Evolutionary conservation across 2,113 vertebrate species (phyloP), one percentile per base, ranked within the genome.

Genomic region (Brevimyrus niger): DNA sequence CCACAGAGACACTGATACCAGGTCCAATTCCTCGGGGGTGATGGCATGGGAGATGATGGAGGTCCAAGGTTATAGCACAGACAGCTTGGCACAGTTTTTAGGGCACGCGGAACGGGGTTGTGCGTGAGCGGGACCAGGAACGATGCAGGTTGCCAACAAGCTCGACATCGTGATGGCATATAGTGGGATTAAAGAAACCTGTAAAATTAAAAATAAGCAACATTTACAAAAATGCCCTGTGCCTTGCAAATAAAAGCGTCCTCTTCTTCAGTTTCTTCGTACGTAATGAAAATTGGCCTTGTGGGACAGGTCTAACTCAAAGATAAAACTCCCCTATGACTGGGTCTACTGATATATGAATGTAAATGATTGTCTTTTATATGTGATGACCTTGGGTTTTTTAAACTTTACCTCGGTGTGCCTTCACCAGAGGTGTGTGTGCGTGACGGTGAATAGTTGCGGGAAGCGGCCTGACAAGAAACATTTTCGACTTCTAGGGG

Each of bases 311-410:
- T 93, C 92, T 92, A 89, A 93, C 91, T 90, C 91, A 65, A 93
- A 93, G 91, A 94, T 91, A 92, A 92, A 91, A 89, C 88, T 47
- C 90, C 89, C 50, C 90, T 51, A 73, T 15, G 35, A 86, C 42
- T 46, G 53, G 42, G 80, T 69, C 50, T 46, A 19, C 48, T 93
- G 94, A 94, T 94, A 94, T 91, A 93, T 94, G 92, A 94, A 94
- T 93, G 92, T 91, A 92, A 92, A 95, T 93, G 91, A 93, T 94
- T 88, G 46, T 92, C 92, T 91, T 89, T 51, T 84, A 90, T 92
- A 91, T 91, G 90, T 91, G 89, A 69, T 93, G 93, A 91, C 94
- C 94, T 94, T 94, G 91, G 93, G 91, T 38, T 76, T 27, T 46
- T 13, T 8, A 11, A 7, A 21, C 19, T 44, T 83, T 83, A 83